Conservation (phyloP, 2,888 invertebrate genomes). For the Caenorhabditis sp. region DNA sequence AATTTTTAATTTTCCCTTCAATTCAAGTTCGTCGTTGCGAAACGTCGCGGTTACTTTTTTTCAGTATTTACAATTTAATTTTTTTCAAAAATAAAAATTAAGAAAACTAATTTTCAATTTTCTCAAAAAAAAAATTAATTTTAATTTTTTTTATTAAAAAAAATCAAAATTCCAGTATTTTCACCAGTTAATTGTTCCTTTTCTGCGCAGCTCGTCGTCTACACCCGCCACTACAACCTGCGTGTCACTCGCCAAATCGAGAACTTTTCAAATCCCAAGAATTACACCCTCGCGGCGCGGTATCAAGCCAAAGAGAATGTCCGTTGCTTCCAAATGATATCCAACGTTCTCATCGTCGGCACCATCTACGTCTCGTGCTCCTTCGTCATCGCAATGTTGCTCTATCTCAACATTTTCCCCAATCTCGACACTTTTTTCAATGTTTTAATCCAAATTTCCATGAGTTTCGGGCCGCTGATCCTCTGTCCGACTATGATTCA, state of each 20-base stretch:
- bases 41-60: no score
- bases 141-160: neutral
- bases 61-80: neutral
- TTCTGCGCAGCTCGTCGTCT: slow-evolving; percentile 14
- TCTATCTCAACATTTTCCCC: slow-evolving; percentile 13
- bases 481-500: slow-evolving; percentile 20
- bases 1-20: no score
- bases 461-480: slow-evolving; percentile 12
- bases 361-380: neutral
- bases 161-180: no score
- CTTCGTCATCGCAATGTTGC: neutral
- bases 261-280: slow-evolving; percentile 8
- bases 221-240: slow-evolving; percentile 13
- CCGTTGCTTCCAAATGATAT: slow-evolving; percentile 25
- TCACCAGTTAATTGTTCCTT: neutral
- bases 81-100: no score
- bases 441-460: neutral
- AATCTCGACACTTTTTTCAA: slow-evolving; percentile 12
- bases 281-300: slow-evolving; percentile 34
- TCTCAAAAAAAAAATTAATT: no score
- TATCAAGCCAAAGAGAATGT: slow-evolving; percentile 44
- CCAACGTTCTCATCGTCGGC: slow-evolving; percentile 6
- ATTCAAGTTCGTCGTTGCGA: no score
- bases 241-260: slow-evolving; percentile 2
- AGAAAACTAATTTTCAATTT: neutral